Evolutionary conservation across 2,797 vertebrate genomes (phyloP), one percentile per base, ranked within the genome.

Genomic region (Craterocephalus amniculus): DNA sequence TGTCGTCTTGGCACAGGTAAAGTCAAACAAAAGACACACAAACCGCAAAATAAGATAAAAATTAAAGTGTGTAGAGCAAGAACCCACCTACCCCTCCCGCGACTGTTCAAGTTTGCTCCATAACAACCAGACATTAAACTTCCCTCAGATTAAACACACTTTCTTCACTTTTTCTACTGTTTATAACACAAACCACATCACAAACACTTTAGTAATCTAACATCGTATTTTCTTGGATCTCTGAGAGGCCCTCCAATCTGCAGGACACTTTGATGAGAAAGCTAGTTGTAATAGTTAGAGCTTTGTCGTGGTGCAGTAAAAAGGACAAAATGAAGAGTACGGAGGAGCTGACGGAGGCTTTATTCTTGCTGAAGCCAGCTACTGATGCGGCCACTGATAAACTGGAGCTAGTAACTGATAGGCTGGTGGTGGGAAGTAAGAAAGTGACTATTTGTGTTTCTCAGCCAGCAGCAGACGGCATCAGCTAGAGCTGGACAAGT

Each of bases 1-100:
- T 32, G 35, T 55, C 59, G 24, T 11, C 52, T 75, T 52, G 32
- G 35, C 18, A 3, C 45, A 69, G 59, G 34, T 63, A 63, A 63
- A 40, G 20, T 49, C 10, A 67, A 43, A 32, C 29, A 31, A 40
- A 40, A 40, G 26, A 36, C 34, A 57, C 31, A 5, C 6, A 36
- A 16, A 9, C 4, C 22, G 40, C 9, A 35, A 34, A 63, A 62
- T 12, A 22, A 0, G 32, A 45, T 0, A 0, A 60, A 1, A 65
- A 36, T 29, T 14, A 48, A 58, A 4, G 10, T 18, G 49, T 36
- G 36, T 57, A 9, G 31, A 24, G 27, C 29, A 51, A 54, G 38
- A 40, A 20, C n/a, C n/a, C n/a, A n/a, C n/a, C n/a, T n/a, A n/a
- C n/a, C n/a, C n/a, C n/a, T n/a, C n/a, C n/a, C n/a, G n/a, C n/a